Base-by-base conservation (phyloP, 2,797 vertebrate genomes). In the Ambastaia sidthimunki region DNA sequence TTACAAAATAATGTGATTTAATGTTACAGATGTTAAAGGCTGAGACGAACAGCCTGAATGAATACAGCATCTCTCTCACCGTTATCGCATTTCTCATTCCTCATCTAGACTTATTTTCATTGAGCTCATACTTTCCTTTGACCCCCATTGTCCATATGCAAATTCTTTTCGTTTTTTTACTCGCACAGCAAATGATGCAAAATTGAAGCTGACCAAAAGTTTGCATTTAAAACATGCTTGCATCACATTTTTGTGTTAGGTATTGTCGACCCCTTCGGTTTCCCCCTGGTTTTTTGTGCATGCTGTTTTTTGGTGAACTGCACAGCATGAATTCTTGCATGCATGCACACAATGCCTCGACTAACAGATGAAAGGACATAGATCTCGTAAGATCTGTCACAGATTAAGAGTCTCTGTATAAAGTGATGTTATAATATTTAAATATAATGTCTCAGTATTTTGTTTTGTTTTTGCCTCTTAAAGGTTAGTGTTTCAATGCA, bases 41-140 rank as follows among this genome's bases (percentile, higher is more conserved):
- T 63, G 7, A 71, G 16, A 47, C 4, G 54, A 76, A 19, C 23
- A 44, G 25, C 19, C 48, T 37, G 47, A 75, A 65, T 23, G n/a
- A 48, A n/a, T 34, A 60, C 34, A 47, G 76, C 74, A 70, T 59
- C 67, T 75, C 68, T 67, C 31, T 73, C 66, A 71, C 47, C 34
- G 25, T 82, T 84, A 78, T 48, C 80, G 82, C 81, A 75, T 83
- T 84, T 82, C 82, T 81, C 85, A 79, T 87, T 82, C 82, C 72
- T 86, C 86, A 85, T 88, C 76, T 71, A 81, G 68, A 84, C 82
- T 80, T 87, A 79, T 83, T 85, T 88, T 86, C 71, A 77, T 87
- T 87, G 47, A 86, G 80, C 83, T 88, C 85, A 86, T 86, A 86
- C 88, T 87, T 89, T 89, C 88, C 88, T 89, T 89, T 89, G 86